Evolutionary conservation across 1,140 invertebrate genomes (phyloP).

Genomic region (Hyles euphorbiae): DNA sequence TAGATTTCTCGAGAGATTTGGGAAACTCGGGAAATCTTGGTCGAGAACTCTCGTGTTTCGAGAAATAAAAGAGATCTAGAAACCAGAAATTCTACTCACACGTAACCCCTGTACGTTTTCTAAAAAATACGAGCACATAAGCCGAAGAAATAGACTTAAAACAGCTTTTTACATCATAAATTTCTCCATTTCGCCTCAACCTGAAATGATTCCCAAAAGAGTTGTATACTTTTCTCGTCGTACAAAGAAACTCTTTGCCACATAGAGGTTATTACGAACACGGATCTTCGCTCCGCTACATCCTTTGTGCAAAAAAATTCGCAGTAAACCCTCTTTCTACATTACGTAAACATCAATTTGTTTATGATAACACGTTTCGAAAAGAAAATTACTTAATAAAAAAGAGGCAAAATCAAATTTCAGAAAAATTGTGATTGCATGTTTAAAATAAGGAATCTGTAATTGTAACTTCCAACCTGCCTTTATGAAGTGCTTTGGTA

Average conservation of each 20-base stretch:
- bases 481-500: too few species aligned
- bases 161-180: slow-evolving; percentile 23
- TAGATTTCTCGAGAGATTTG: too few species aligned
- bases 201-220: slow-evolving; percentile 29
- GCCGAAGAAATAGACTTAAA: background rate
- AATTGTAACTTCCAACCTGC: too few species aligned
- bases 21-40: too few species aligned
- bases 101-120: too few species aligned
- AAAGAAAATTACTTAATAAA: slow-evolving; percentile 2
- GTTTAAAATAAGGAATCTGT: too few species aligned
- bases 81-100: too few species aligned
- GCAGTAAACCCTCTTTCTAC: slow-evolving; percentile 10
- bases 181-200: slow-evolving; percentile 21
- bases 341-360: slow-evolving; percentile 12
- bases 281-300: slow-evolving; percentile 17
- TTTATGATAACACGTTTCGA: slow-evolving; percentile 10
- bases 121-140: too few species aligned
- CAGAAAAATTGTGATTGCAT: too few species aligned
- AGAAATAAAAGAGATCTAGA: too few species aligned
- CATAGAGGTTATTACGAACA: slow-evolving; percentile 17
- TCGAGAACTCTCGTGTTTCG: too few species aligned
- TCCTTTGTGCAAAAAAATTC: slow-evolving; percentile 16
- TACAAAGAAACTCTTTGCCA: slow-evolving; percentile 14
- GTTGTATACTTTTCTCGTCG: slow-evolving; percentile 19
- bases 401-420: too few species aligned